Evolutionary conservation across 2,888 invertebrate species (phyloP), one percentile per base, ranked within the genome.

Genomic region (Masnerella sp.): DNA sequence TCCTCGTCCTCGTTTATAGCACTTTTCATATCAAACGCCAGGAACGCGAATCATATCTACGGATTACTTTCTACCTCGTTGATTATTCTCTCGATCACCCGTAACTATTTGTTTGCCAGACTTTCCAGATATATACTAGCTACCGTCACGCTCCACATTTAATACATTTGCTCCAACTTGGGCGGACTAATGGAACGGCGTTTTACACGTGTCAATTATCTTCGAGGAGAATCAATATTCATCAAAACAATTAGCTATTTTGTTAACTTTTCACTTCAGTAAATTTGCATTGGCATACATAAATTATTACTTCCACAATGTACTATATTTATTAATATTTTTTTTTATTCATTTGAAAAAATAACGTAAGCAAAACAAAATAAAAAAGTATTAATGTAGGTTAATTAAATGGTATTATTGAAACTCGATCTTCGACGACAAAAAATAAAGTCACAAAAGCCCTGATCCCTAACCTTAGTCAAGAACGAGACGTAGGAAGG

Each of bases 391-490:
- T n/a, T n/a, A n/a, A n/a, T n/a, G n/a, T n/a, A n/a, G n/a, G n/a
- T n/a, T n/a, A n/a, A n/a, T n/a, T n/a, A n/a, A n/a, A n/a, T n/a
- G n/a, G n/a, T n/a, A n/a, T n/a, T n/a, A 30, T 1, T 14, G 49
- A 58, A 64, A 73, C 45, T 64, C 54, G 52, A 62, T 47, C 64
- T 34, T 72, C 58, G 36, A n/a, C 34, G 59, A 75, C 67, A 62
- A 75, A 75, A 74, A 72, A 73, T 76, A 71, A 77, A n/a, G 80
- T 71, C 77, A 77, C 76, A 79, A 80, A 78, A 79, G 80, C 78
- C 71, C 73, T 43, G 18, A 77, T 81, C 84, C 85, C 83, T 86
- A 84, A 86, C 85, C 84, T 84, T 75, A 79, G 83, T 75, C 84
- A 85, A 84, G 81, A 73, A 47, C 75, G 74, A 61, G 75, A 64